Percentiles rank a stretch among this genome's conserved stretches.
Conservation (phyloP, 2,113 vertebrate genomes). For the Heliornis fulica region DNA sequence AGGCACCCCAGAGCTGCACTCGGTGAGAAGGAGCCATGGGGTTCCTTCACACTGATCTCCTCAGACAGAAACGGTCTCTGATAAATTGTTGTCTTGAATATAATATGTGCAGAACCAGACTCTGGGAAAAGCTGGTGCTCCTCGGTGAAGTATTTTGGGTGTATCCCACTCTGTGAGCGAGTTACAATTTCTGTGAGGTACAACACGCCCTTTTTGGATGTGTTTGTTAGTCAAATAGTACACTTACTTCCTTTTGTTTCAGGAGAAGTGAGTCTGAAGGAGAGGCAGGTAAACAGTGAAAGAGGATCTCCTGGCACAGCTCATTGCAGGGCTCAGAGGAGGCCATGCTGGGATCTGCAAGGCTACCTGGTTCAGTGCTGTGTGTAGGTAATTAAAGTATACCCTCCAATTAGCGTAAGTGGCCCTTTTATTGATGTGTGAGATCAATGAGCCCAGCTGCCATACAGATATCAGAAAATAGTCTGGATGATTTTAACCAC, state of each 20-base stretch:
- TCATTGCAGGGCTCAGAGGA: not conserved
- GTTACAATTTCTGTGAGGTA: not conserved
- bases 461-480: not conserved
- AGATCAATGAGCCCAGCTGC: not conserved
- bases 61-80: not conserved
- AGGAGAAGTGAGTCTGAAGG: not conserved
- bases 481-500: not conserved
- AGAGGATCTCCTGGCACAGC: not conserved
- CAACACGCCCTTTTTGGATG: conserved; percentile 6
- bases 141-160: not conserved
- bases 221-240: conserved; percentile 48
- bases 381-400: not conserved
- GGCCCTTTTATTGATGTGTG: not conserved
- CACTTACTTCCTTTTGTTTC: conserved; percentile 21
- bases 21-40: not conserved
- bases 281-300: conserved; percentile 21
- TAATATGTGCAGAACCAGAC: not conserved
- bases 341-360: not conserved
- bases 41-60: not conserved
- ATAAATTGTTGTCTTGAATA: not conserved
- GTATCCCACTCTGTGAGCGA: not conserved
- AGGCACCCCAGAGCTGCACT: rapidly evolving
- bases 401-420: not conserved
- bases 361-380: not conserved
- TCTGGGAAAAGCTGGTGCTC: conserved; percentile 6